Conservation (phyloP, 2,113 vertebrate genomes). For the Grammomys surdaster region DNA sequence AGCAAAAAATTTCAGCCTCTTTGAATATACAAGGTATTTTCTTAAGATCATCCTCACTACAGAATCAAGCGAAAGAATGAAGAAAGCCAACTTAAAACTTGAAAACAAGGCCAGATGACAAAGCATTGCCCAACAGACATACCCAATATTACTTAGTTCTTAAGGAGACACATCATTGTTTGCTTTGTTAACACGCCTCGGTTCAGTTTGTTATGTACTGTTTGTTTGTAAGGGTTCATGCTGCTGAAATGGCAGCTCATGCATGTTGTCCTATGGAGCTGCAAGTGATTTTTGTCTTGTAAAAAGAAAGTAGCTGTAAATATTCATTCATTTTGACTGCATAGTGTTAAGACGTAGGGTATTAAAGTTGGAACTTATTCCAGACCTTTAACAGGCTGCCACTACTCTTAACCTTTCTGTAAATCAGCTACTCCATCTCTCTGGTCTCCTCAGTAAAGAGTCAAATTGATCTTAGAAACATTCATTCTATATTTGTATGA, state of each 20-base stretch:
- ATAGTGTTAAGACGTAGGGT: background rate
- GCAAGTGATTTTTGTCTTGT: background rate
- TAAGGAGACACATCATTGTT: background rate
- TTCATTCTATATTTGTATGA: conserved; percentile 36
- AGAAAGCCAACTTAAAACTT: background rate
- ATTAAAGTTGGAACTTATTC: conserved; percentile 1
- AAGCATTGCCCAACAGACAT: background rate
- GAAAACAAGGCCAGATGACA: background rate
- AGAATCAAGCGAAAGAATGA: background rate
- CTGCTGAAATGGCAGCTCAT: background rate
- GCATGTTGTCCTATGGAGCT: background rate
- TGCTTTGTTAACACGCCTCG: background rate
- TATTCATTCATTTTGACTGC: conserved; percentile 3
- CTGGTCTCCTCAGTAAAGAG: background rate
- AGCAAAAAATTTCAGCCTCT: background rate
- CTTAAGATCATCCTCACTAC: background rate
- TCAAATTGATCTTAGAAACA: conserved; percentile 23
- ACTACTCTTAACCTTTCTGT: conserved; percentile 14
- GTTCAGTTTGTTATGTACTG: background rate
- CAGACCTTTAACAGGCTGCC: background rate
- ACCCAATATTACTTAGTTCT: background rate
- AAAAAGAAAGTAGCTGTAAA: background rate
- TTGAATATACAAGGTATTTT: background rate
- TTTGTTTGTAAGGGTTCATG: background rate
- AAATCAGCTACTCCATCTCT: background rate